Conservation (phyloP, 1,140 invertebrate genomes). For the Ctenoplectra terminalis region DNA sequence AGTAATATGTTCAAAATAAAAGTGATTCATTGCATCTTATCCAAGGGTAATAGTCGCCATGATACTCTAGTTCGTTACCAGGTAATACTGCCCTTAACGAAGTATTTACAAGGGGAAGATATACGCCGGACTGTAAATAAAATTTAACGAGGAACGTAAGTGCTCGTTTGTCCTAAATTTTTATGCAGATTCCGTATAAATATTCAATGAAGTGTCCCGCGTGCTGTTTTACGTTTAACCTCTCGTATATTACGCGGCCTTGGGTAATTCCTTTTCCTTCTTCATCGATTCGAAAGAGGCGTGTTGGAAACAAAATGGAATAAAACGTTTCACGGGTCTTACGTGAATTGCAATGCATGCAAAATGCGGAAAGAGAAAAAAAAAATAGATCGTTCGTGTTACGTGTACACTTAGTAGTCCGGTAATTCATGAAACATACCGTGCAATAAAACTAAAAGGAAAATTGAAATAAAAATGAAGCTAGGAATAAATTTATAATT, state of each 20-base stretch:
- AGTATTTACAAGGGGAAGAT: background rate
- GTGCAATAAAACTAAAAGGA: background rate
- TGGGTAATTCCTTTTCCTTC: conserved; percentile 1
- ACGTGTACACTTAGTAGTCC: background rate
- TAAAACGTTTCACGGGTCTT: background rate
- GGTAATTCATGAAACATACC: background rate
- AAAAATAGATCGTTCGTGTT: background rate
- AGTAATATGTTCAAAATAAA: background rate
- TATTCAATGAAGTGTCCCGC: conserved; percentile 33
- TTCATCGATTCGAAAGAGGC: conserved; percentile 17
- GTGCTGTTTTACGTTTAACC: conserved; percentile 24
- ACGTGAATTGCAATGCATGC: background rate
- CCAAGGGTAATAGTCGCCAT: background rate
- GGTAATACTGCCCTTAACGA: background rate
- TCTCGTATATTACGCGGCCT: conserved; percentile 24
- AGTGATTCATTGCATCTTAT: background rate
- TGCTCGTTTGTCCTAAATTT: conserved; percentile 27
- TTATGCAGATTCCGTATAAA: conserved; percentile 39
- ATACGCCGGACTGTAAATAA: conserved; percentile 16
- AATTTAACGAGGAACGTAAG: conserved; percentile 28
- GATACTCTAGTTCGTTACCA: background rate
- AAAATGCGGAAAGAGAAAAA: background rate
- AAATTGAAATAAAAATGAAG: no score
- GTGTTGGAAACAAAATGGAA: background rate
- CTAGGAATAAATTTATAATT: background rate